These are phyloP conservation scores for Drosophila mulleri DNA, from an alignment of 2,888 invertebrate genomes.

Conservation along the genomic window DNA sequence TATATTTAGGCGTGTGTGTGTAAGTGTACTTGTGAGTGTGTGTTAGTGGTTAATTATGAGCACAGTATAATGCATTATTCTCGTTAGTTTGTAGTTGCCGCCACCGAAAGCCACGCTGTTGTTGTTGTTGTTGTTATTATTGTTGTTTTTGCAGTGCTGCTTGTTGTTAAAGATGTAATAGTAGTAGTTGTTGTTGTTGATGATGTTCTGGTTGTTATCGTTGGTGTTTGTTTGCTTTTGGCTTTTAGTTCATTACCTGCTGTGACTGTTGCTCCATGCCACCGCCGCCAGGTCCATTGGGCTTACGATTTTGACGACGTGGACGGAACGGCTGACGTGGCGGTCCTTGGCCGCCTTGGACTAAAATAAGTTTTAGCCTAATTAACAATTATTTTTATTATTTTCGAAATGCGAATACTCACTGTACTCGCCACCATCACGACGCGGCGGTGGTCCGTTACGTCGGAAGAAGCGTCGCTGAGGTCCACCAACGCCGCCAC, in stretches of 20 bases:
- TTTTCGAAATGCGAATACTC: slow-evolving; percentile 36
- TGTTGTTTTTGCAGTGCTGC: slow-evolving; percentile 40
- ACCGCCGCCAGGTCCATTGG: slow-evolving; percentile 81
- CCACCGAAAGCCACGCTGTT: slow-evolving; percentile 63
- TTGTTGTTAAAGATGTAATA: slow-evolving; percentile 33
- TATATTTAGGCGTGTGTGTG: slow-evolving; percentile 20
- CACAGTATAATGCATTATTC: slow-evolving; percentile 48
- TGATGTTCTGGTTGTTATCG: slow-evolving; percentile 60
- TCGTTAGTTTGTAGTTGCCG: slow-evolving; percentile 59
- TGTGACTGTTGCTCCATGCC: slow-evolving; percentile 83
- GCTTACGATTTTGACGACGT: slow-evolving; percentile 83
- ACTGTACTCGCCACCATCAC: slow-evolving; percentile 81
- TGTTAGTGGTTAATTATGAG: slow-evolving; percentile 57
- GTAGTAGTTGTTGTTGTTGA: slow-evolving; percentile 35
- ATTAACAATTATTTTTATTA: neutral
- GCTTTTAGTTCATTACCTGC: slow-evolving; percentile 84
- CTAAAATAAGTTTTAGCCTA: slow-evolving; percentile 24
- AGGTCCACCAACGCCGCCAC: slow-evolving; percentile 84
- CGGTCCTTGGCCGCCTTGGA: slow-evolving; percentile 84
- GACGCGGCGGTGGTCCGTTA: slow-evolving; percentile 85
- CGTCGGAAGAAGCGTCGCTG: slow-evolving; percentile 90
- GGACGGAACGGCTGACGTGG: slow-evolving; percentile 84
- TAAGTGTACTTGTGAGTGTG: slow-evolving; percentile 15
- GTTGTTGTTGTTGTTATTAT: slow-evolving; percentile 28
- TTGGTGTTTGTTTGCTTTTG: slow-evolving; percentile 56